Base-by-base conservation (phyloP, 2,888 invertebrate species). In the Aphodius granarius region DNA sequence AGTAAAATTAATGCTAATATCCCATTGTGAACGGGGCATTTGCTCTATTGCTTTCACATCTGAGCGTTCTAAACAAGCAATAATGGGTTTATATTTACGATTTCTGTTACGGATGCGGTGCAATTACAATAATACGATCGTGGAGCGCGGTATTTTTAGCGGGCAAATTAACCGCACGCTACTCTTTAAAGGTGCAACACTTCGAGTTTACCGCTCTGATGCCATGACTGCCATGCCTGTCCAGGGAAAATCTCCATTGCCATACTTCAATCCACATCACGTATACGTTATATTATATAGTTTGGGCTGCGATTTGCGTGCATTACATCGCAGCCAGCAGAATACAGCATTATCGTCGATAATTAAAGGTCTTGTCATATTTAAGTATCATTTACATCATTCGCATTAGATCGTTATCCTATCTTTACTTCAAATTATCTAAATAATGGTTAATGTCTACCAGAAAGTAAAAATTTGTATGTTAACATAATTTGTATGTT, bases 41-140 rank as follows among this genome's bases (percentile, higher is more conserved):
- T 22, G 68, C 68, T 20, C 22, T 68, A 21, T 68, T 22, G 19
- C 22, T 68, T 22, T 68, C 21, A 22, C 22, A 21, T 22, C 20
- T 20, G 20, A 21, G 21, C 22, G 19, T 65, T 68, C 68, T 68
- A 68, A 68, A 68, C 68, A 22, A 68, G 19, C 68, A 68, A 68
- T 68, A 68, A 68, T 68, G 20, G 68, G 68, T 68, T 68, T 68
- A 68, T 68, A 68, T 68, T 68, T 68, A 68, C 68, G 68, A 68
- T 68, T 68, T 68, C 68, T 68, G 68, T 68, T 68, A 68, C 68
- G 68, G 68, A 68, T 68, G 68, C 68, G 68, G 68, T 19, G 68
- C 19, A 68, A 68, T 68, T 68, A 68, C 68, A 68, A 68, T 68
- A 68, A 68, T 68, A 20, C 68, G 68, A 68, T 68, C 22, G 68